phyloP scores from a whole-genome alignment of 2,113 vertebrate genomes.

The Terrapene triunguis region DNA sequence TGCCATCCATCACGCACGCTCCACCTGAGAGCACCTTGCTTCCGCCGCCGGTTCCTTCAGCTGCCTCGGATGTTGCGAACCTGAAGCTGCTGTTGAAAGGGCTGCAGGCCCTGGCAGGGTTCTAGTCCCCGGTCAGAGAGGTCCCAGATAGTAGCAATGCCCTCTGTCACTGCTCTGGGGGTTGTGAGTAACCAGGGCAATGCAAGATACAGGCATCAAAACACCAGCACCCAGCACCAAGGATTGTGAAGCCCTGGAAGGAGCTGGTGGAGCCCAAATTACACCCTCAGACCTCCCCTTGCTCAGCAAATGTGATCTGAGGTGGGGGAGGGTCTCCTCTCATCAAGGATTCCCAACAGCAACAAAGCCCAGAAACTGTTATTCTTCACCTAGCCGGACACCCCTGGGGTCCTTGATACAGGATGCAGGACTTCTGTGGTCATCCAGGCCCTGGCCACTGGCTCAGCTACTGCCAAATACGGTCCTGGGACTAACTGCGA shows the following conservation, averaged over 20 bases:
- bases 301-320: neutral
- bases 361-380: neutral
- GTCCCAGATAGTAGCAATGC: neutral
- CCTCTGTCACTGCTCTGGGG: too few relatives aligned
- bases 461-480: neutral
- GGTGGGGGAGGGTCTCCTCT: neutral
- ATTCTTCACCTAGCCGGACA: neutral
- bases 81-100: neutral
- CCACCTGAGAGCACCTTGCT: rapidly evolving
- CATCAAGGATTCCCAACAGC: neutral
- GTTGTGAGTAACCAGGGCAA: neutral
- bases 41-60: neutral
- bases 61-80: neutral
- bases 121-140: neutral
- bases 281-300: too few relatives aligned
- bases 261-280: neutral
- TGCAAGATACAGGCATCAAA: neutral
- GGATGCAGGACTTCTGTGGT: too few relatives aligned
- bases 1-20: neutral
- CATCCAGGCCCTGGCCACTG: neutral
- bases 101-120: neutral
- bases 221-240: neutral
- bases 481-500: too few relatives aligned
- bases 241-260: neutral
- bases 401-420: too few relatives aligned